These are phyloP conservation scores for Aotus griseimembra DNA, from an alignment of 2,797 vertebrate species.

Conservation along the genomic window DNA sequence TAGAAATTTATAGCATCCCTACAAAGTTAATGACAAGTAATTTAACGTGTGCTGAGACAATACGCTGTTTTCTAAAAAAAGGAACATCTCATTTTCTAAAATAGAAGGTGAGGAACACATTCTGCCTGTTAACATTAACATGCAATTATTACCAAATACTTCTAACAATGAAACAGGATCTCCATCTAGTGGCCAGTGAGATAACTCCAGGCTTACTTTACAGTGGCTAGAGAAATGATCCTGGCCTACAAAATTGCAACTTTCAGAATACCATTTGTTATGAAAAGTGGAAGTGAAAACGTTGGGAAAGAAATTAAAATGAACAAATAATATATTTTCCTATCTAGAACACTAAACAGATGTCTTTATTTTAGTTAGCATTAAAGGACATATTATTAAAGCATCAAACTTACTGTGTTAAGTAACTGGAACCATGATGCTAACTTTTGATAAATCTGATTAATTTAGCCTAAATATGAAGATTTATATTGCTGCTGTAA, in stretches of 20 bases:
- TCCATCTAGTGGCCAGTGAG: constrained; percentile 22
- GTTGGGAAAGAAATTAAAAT: constrained; percentile 9
- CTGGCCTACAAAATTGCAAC: not conserved
- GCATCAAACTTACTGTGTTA: not conserved
- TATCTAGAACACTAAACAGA: not conserved
- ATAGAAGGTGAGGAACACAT: not conserved
- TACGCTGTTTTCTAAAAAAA: not conserved
- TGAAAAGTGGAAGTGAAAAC: not conserved
- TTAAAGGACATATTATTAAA: not conserved
- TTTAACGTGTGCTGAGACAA: not conserved
- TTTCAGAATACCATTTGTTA: not conserved
- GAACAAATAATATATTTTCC: not conserved
- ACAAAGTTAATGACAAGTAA: not conserved
- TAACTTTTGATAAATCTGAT: not conserved
- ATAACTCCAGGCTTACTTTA: not conserved
- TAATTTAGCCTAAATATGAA: not conserved
- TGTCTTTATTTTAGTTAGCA: not conserved
- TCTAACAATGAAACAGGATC: not conserved
- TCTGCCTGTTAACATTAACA: not conserved
- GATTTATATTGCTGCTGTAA: not conserved
- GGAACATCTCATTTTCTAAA: not conserved
- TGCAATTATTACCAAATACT: not conserved
- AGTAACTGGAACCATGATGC: not conserved
- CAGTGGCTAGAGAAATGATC: not conserved
- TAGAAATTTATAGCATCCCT: not conserved